phyloP scores from a whole-genome alignment of 2,888 invertebrate species.

The Lepidocyrtoides sp. region DNA sequence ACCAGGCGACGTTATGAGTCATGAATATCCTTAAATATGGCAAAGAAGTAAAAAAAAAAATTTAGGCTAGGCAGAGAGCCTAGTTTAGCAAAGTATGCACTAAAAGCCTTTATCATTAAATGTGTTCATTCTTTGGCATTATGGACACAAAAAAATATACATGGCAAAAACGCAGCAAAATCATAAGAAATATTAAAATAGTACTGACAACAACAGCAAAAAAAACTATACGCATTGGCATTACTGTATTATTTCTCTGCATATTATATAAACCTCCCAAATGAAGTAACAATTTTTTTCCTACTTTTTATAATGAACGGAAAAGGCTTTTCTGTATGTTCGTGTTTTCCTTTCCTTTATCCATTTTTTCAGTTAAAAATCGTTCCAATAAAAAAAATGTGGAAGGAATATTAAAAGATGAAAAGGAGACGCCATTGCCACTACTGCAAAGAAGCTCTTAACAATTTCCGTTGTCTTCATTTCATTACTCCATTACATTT shows the following conservation, averaged over 20 bases:
- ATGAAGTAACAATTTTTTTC: neutral
- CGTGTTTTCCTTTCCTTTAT: neutral
- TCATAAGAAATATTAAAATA: neutral
- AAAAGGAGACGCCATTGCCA: neutral
- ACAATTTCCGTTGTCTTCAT: constrained; percentile 70
- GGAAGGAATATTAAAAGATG: constrained; percentile 60
- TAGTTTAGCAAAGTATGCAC: constrained; percentile 17
- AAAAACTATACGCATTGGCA: neutral
- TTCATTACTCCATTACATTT: constrained; percentile 73
- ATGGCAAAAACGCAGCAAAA: neutral
- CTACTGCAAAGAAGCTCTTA: constrained; percentile 65
- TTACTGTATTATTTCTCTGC: neutral
- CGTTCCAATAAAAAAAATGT: constrained; percentile 49
- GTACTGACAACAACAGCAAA: constrained; percentile 22
- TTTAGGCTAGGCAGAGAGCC: constrained; percentile 1
- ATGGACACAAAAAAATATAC: neutral
- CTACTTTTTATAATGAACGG: constrained; percentile 41
- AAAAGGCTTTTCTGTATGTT: constrained; percentile 31
- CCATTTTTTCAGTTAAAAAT: constrained; percentile 57
- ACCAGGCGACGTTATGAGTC: constrained; percentile 47
- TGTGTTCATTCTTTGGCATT: constrained; percentile 61
- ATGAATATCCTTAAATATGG: constrained; percentile 60
- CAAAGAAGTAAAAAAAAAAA: constrained; percentile 15
- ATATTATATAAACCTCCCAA: neutral
- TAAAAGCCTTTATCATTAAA: constrained; percentile 41